Evolutionary conservation across 1,140 invertebrate genomes (phyloP).

Genomic region (Lepidurus couesii): DNA sequence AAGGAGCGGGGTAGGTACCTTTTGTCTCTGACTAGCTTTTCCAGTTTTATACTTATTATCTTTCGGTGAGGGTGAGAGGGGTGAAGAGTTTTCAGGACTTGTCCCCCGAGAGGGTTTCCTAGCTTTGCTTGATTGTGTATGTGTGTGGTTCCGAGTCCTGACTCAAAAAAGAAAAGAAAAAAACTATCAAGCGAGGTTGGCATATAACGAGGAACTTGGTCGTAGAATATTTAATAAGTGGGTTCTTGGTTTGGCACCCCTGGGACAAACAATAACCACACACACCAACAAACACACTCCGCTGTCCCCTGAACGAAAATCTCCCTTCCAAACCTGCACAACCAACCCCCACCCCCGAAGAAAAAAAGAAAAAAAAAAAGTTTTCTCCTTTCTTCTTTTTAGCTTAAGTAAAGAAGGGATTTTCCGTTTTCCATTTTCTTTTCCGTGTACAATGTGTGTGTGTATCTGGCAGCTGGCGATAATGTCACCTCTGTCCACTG

Average conservation of each 20-base stretch:
- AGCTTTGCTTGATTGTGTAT: no score
- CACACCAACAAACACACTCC: not conserved
- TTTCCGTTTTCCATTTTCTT: not conserved
- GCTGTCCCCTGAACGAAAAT: not conserved
- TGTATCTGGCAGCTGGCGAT: slow-evolving; percentile 3
- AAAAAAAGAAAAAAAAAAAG: not conserved
- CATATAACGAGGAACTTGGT: not conserved
- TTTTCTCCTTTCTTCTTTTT: not conserved
- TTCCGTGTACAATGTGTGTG: not conserved
- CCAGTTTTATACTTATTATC: not conserved
- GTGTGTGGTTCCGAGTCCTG: no score
- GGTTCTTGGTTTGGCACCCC: not conserved
- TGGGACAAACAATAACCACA: not conserved
- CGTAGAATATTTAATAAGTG: slow-evolving; percentile 14
- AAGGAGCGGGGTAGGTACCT: not conserved
- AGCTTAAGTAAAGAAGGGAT: not conserved
- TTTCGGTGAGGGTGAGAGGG: not conserved
- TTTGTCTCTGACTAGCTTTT: slow-evolving; percentile 2
- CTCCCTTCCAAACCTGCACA: not conserved
- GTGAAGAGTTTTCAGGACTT: not conserved
- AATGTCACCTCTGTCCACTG: slow-evolving; percentile 4
- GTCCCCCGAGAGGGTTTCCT: no score
- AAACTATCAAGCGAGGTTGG: no score
- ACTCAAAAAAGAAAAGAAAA: no score
- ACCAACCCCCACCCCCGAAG: not conserved